Evolutionary conservation across 2,888 invertebrate genomes (phyloP), one percentile per base, ranked within the genome.

Genomic region (Drosophila seclusa): DNA sequence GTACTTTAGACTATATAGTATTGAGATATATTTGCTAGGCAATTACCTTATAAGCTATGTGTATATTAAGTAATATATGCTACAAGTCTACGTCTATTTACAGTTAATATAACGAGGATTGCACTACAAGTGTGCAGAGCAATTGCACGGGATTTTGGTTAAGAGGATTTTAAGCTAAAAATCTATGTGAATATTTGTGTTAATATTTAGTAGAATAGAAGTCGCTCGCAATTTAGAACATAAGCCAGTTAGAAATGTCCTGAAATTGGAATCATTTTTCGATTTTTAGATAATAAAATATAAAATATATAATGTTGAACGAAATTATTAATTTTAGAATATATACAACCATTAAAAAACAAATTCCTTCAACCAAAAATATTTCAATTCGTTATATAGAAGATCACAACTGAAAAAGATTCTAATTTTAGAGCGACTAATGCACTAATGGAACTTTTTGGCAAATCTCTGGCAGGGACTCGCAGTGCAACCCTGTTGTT

Each of bases 81-180:
- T 73, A 71, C 40, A 62, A 42, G n/a, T 29, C 31, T 70, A 84
- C 45, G 36, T 78, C 16, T 45, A 87, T 87, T 71, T 84, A 84
- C 89, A 89, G 67, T 72, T 68, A 63, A 62, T 31, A 18, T 64
- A 48, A 57, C 40, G 45, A 78, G 83, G 81, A 82, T 78, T 89
- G 89, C 89, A 72, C 65, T 72, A 83, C 83, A 77, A 82, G 77
- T 70, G 68, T 48, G 58, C 36, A 11, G 45, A 59, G 34, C 31
- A 50, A 16, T n/a, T 34, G 32, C 24, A 31, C 18, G 31, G 31
- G 13, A 49, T 27, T 31, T 27, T 38, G 24, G 29, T 45, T 45
- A 38, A 49, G 5, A 16, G n/a, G 11, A 36, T 18, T 29, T 50
- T 21, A 42, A 65, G 31, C 4, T 54, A 11, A 24, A 1, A 27